Conservation (phyloP, 2,113 vertebrate genomes). For the Chaenocephalus aceratus region DNA sequence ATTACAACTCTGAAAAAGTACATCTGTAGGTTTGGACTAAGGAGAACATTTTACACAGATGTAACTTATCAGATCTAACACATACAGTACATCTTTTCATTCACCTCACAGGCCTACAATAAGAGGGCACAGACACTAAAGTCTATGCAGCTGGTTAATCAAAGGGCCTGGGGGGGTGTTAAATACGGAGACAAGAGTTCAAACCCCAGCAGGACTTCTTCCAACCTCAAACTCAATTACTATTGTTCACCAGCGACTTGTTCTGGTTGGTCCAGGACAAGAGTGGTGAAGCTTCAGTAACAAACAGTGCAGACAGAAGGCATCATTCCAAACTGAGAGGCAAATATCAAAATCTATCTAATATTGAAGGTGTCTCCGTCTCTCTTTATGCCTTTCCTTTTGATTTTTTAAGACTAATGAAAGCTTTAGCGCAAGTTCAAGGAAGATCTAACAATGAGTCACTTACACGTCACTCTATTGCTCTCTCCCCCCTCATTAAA, state of each 20-base stretch:
- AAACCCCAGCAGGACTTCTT: background rate
- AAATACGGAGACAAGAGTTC: background rate
- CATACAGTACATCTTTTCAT: background rate
- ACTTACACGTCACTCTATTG: no score
- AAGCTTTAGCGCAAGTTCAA: no score
- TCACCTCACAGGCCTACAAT: background rate
- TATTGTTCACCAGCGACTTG: background rate
- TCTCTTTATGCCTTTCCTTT: no score
- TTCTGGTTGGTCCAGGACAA: constrained; percentile 7
- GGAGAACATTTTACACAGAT: background rate
- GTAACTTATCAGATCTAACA: background rate
- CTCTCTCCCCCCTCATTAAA: no score
- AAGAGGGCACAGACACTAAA: background rate
- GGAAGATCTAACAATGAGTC: no score
- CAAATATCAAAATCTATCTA: background rate
- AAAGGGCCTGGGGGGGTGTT: background rate
- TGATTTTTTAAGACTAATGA: no score
- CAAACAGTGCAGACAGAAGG: constrained; percentile 4
- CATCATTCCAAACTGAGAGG: background rate
- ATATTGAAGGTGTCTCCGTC: no score
- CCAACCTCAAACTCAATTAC: constrained; percentile 24
- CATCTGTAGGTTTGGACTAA: background rate
- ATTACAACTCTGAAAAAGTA: no score
- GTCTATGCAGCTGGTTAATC: background rate
- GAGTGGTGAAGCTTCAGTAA: constrained; percentile 10